Evolutionary conservation across 1,140 invertebrate genomes (phyloP).

Genomic region (Leucophenga varia): DNA sequence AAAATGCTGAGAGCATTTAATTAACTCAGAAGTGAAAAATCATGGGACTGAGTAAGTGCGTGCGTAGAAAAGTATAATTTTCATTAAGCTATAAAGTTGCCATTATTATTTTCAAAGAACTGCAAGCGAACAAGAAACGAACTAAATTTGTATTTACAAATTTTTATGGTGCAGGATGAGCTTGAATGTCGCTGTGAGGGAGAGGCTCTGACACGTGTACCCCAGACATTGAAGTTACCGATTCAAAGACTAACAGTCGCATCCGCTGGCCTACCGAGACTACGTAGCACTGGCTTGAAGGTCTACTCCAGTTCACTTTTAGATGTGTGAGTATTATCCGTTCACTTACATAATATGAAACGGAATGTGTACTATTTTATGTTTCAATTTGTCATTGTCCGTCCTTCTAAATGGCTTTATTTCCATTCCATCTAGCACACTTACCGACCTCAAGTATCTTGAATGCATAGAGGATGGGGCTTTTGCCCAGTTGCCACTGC

Average conservation of each 20-base stretch:
- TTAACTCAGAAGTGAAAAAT: no score
- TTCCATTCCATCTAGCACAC: conserved; percentile 39
- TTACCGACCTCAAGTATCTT: conserved; percentile 56
- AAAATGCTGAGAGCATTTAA: no score
- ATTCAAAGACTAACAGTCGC: conserved; percentile 47
- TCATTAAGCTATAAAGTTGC: no score
- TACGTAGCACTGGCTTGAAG: conserved; percentile 44
- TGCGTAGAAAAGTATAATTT: no score
- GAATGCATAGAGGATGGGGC: conserved; percentile 57
- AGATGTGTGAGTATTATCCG: conserved; percentile 42
- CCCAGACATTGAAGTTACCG: conserved; percentile 42
- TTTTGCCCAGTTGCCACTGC: conserved; percentile 55
- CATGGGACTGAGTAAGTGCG: no score
- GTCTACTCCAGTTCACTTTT: conserved; percentile 38
- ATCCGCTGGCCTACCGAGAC: conserved; percentile 39
- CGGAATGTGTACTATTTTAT: no score
- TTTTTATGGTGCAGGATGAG: conserved; percentile 35
- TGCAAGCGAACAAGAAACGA: no score
- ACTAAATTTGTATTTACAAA: no score
- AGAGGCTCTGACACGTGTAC: conserved; percentile 35
- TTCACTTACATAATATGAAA: no score
- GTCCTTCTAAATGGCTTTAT: not conserved
- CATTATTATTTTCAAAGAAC: no score
- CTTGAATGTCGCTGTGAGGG: conserved; percentile 46
- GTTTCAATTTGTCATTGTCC: not conserved